These are phyloP conservation scores for Argyrosomus regius DNA, from an alignment of 2,797 vertebrate species.

Conservation along the genomic window DNA sequence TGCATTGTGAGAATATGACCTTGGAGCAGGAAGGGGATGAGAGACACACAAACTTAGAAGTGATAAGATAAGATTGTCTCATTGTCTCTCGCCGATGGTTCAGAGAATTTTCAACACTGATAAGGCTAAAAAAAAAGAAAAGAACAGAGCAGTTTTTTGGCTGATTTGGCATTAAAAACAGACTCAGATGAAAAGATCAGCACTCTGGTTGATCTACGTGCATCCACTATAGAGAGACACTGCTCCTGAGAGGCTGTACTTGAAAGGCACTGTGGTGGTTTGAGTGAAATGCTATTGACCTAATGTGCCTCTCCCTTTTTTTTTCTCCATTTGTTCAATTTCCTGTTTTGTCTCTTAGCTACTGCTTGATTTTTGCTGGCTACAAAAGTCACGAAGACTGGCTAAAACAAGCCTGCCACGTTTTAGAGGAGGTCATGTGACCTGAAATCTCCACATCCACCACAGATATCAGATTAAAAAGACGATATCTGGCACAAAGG, in stretches of 20 bases:
- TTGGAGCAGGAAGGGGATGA: conserved; percentile 23
- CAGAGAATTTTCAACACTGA: conserved; percentile 11
- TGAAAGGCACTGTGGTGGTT: background rate
- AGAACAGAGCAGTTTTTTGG: background rate
- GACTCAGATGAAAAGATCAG: background rate
- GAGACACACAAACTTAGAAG: background rate
- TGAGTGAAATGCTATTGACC: background rate
- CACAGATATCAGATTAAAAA: background rate
- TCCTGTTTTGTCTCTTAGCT: background rate
- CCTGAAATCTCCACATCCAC: background rate
- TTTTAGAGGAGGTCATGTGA: background rate
- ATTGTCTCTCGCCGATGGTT: background rate
- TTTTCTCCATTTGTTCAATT: background rate
- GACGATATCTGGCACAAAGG: background rate
- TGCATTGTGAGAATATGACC: conserved; percentile 45
- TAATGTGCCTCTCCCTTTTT: background rate
- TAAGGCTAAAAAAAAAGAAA: background rate
- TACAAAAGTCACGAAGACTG: background rate
- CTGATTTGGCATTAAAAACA: background rate
- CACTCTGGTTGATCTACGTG: background rate
- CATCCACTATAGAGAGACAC: background rate
- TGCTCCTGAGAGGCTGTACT: background rate
- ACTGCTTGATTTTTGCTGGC: background rate
- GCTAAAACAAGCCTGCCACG: too few species aligned
- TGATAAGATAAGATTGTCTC: conserved; percentile 2